phyloP scores from a whole-genome alignment of 1,140 invertebrate genomes.

The Saccostrea echinata region DNA sequence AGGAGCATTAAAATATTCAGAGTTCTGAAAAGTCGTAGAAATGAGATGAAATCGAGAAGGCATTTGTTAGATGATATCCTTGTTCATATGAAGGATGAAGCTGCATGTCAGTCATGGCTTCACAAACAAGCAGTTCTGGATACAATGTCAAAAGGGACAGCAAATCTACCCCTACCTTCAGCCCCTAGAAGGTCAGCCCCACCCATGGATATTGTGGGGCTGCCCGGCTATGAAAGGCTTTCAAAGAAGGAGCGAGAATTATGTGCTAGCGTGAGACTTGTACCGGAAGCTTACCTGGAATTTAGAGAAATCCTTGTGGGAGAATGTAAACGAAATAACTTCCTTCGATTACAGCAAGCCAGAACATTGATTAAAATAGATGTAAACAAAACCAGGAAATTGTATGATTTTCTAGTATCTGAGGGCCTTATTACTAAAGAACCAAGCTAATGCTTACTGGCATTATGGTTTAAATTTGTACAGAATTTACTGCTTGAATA shows the following conservation, averaged over 20 bases:
- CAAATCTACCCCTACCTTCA: conserved; percentile 58
- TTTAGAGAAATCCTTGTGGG: conserved; percentile 87
- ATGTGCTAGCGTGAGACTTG: conserved; percentile 87
- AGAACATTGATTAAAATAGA: conserved; percentile 92
- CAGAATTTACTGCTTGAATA: too few relatives aligned
- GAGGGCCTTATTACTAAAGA: conserved; percentile 85
- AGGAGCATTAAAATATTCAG: conserved; percentile 86
- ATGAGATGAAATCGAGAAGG: conserved; percentile 83
- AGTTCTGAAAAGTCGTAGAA: conserved; percentile 84
- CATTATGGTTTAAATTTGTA: too few relatives aligned
- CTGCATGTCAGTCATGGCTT: conserved; percentile 72
- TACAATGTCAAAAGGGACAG: conserved; percentile 60
- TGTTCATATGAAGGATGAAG: conserved; percentile 74
- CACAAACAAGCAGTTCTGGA: conserved; percentile 70
- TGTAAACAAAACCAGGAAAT: conserved; percentile 95
- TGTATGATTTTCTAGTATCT: conserved; percentile 90
- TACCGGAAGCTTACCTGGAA: conserved; percentile 89
- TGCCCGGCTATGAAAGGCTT: conserved; percentile 90
- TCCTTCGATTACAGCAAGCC: conserved; percentile 89
- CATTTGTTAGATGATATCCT: conserved; percentile 77
- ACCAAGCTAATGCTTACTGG: background rate
- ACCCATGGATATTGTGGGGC: conserved; percentile 87
- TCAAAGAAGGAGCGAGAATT: conserved; percentile 86
- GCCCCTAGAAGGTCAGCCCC: conserved; percentile 80
- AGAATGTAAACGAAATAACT: conserved; percentile 84